phyloP scores from a whole-genome alignment of 2,797 vertebrate species.

The Mustela erminea region DNA sequence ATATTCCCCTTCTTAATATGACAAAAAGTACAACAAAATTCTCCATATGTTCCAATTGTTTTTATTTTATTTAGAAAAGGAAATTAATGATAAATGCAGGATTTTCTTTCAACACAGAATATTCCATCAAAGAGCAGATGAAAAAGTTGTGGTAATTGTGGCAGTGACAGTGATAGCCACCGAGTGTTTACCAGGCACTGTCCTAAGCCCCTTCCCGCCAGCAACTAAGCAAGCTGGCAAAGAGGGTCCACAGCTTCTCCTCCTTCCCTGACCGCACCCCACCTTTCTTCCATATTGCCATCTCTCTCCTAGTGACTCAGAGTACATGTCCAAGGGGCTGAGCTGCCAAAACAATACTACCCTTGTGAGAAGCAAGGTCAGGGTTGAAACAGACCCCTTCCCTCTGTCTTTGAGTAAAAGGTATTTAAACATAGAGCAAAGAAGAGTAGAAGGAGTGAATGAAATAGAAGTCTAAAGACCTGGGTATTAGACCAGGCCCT shows the following conservation, averaged over 20 bases:
- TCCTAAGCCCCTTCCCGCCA: background rate
- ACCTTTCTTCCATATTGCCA: background rate
- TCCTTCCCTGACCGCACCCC: background rate
- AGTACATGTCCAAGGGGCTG: background rate
- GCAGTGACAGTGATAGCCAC: background rate
- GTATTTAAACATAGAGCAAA: conserved; percentile 20
- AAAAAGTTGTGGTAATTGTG: background rate
- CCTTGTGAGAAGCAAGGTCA: background rate
- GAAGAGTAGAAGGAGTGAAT: background rate
- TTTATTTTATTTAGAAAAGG: conserved; percentile 43
- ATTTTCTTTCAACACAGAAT: background rate
- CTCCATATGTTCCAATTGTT: background rate
- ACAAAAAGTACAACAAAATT: background rate
- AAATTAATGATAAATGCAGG: background rate
- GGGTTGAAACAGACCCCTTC: background rate
- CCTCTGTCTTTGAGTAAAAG: background rate
- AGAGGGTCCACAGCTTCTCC: background rate
- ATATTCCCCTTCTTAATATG: background rate
- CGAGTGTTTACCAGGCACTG: background rate
- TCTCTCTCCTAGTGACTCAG: background rate
- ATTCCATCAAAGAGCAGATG: background rate
- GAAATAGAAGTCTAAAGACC: background rate
- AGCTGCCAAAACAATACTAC: background rate
- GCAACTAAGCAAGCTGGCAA: background rate
- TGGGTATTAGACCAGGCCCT: background rate